Evolutionary conservation across 2,888 invertebrate species (phyloP), one percentile per base, ranked within the genome.

Genomic region (Dione vanillae): DNA sequence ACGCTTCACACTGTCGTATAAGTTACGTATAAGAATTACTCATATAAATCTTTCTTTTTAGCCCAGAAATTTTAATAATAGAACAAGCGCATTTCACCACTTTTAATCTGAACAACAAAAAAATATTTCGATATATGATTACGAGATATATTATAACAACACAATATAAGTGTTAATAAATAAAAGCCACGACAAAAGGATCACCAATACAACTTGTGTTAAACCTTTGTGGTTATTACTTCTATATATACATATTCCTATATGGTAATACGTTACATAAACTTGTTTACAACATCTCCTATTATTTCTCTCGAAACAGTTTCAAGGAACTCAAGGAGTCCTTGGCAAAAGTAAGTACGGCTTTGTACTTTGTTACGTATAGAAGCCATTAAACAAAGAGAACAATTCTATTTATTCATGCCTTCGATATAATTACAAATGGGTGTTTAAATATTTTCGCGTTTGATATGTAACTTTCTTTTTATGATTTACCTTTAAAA

Each of bases 341-440:
- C 49, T 59, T 67, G 67, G 49, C 49, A 37, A 58, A 58, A 47
- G 37, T 67, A 58, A 59, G 49, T 67, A 49, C 47, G 47, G 41
- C 41, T 49, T 67, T 67, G 20, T 59, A 49, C 52, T 62, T 61
- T 61, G 61, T 68, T 68, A 68, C 51, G 43, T 27, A 62, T 43
- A 43, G 68, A 68, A 68, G 45, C 68, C 67, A 45, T 61, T 61
- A 11, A 40, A 68, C 61, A 68, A 68, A 45, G 41, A 20, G 51
- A 68, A 62, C 37, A 68, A 67, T 40, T 41, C 5, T 14, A 61
- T 68, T 43, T n/a, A 52, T 68, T 62, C 62, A 45, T 45, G 68
- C 35, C 52, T 68, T 45, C n/a, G n/a, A 45, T 52, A 52, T 62
- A 88, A 87, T 88, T 86, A 87, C 85, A 79, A 84, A 83, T 45